These are phyloP conservation scores for Gambusia affinis DNA, from an alignment of 2,113 vertebrate species.

Conservation along the genomic window DNA sequence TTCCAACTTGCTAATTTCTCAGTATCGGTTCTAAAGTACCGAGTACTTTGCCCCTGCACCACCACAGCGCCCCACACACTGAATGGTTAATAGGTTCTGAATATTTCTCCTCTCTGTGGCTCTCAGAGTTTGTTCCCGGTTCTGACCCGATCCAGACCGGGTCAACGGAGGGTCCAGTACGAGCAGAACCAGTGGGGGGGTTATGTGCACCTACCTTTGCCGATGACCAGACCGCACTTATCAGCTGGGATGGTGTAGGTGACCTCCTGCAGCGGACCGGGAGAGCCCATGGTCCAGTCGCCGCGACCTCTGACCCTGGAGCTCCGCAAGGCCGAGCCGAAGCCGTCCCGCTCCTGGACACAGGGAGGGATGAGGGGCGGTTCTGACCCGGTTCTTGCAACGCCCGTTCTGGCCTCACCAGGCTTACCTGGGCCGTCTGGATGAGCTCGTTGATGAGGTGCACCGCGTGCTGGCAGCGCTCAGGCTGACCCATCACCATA, in stretches of 20 bases:
- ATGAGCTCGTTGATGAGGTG: slow-evolving; percentile 94
- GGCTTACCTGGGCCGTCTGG: slow-evolving; percentile 89
- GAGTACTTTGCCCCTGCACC: too few species aligned
- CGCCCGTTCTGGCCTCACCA: background rate
- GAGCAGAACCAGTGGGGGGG: too few species aligned
- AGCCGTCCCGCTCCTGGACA: slow-evolving; percentile 91
- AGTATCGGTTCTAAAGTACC: too few species aligned
- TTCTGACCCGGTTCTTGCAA: background rate
- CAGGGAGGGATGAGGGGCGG: background rate
- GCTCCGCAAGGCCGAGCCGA: slow-evolving; percentile 78
- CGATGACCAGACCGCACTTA: slow-evolving; percentile 94
- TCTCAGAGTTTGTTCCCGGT: background rate
- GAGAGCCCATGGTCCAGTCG: slow-evolving; percentile 88
- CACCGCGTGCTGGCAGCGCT: slow-evolving; percentile 92
- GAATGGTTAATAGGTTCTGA: slow-evolving; percentile 5
- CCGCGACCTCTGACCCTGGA: slow-evolving; percentile 85
- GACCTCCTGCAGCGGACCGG: slow-evolving; percentile 90
- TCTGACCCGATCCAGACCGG: too few species aligned
- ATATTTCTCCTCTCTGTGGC: slow-evolving; percentile 13
- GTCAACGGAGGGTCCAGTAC: too few species aligned
- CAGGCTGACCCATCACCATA: slow-evolving; percentile 94
- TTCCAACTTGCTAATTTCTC: too few species aligned
- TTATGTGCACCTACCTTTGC: slow-evolving; percentile 85
- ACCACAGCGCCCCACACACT: background rate
- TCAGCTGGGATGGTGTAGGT: slow-evolving; percentile 94